Conservation (phyloP, 2,797 vertebrate species). For the Anolis apletophallus region DNA sequence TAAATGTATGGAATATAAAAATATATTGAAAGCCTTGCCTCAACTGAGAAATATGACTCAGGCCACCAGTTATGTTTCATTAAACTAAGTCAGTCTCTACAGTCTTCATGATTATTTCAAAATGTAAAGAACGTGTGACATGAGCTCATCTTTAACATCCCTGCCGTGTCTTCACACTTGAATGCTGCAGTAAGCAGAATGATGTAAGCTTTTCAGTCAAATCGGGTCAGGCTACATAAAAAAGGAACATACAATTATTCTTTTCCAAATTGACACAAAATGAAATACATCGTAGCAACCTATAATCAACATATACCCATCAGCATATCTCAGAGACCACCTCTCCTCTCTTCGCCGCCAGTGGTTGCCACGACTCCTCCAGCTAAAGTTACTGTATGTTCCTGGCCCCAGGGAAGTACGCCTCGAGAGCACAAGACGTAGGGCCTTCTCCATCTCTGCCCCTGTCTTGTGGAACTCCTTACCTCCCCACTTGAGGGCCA, state of each 20-base stretch:
- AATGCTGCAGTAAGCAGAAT: background rate
- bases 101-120: background rate
- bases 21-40: conserved; percentile 7
- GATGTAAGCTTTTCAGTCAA: conserved; percentile 5
- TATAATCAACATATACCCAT: background rate
- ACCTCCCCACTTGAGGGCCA: too few relatives aligned
- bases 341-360: too few relatives aligned
- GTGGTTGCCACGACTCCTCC: too few relatives aligned
- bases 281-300: background rate
- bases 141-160: background rate
- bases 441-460: too few relatives aligned
- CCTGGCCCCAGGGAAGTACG: too few relatives aligned
- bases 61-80: background rate
- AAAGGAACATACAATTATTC: background rate
- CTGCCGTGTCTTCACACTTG: background rate
- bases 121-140: background rate
- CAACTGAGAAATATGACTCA: background rate
- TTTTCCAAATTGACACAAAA: background rate
- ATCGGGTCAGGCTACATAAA: background rate
- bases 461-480: too few relatives aligned
- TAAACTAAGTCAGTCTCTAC: background rate
- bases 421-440: too few relatives aligned
- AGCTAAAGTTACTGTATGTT: too few relatives aligned
- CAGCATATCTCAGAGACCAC: too few relatives aligned
- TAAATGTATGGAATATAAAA: background rate